Percentiles rank a stretch among this genome's conserved stretches.
These are phyloP conservation scores for Barnardius zonarius DNA, from an alignment of 2,113 vertebrate genomes.

Conservation along the genomic window DNA sequence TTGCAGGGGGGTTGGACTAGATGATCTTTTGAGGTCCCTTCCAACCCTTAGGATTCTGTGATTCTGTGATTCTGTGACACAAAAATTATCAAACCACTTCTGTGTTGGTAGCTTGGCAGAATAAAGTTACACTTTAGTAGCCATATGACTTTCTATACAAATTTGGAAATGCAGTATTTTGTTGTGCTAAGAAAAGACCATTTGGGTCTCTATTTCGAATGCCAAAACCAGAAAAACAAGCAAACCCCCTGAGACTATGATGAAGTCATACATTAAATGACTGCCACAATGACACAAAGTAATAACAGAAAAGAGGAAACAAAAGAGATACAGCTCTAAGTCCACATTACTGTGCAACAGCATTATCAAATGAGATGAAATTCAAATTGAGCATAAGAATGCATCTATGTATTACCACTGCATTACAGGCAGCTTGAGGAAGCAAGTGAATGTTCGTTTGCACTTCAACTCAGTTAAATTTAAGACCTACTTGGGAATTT, in stretches of 20 bases:
- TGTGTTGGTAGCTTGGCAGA: not conserved
- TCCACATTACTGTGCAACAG: not conserved
- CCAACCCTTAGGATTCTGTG: no score
- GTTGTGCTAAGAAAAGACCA: not conserved
- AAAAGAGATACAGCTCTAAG: not conserved
- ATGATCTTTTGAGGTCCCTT: no score
- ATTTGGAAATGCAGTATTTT: slow-evolving; percentile 6
- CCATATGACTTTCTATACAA: not conserved
- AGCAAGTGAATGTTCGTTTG: not conserved
- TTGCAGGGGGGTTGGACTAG: no score
- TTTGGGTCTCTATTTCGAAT: not conserved
- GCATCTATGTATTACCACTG: not conserved
- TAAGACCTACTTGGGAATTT: not conserved
- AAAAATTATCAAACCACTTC: not conserved
- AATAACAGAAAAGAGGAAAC: not conserved
- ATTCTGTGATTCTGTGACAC: no score
- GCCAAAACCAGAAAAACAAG: not conserved
- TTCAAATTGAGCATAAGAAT: not conserved
- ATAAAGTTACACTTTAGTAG: not conserved
- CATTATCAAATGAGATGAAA: not conserved
- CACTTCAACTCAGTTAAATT: not conserved
- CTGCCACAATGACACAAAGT: not conserved
- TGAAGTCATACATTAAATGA: slow-evolving; percentile 20
- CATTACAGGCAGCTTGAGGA: not conserved
- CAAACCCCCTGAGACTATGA: not conserved